Conservation (phyloP, 1,140 invertebrate genomes). For the Eriocheir sinensis region DNA sequence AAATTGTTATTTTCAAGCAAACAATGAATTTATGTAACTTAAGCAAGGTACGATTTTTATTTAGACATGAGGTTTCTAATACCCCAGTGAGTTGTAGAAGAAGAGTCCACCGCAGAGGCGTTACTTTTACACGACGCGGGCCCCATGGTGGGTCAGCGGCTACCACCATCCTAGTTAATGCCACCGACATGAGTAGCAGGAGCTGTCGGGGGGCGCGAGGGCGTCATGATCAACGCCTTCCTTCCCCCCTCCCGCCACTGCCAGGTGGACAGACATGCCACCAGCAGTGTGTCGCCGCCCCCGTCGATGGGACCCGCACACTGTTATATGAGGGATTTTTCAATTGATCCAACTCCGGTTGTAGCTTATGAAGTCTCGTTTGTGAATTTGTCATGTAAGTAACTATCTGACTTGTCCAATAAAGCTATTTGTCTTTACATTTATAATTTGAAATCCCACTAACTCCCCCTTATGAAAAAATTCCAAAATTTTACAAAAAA, state of each 20-base stretch:
- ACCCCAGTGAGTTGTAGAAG: constrained; percentile 78
- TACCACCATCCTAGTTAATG: constrained; percentile 63
- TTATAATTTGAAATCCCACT: constrained; percentile 61
- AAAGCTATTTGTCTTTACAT: constrained; percentile 81
- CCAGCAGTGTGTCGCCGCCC: constrained; percentile 57
- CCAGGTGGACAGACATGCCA: constrained; percentile 39
- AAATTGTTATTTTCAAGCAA: constrained; percentile 79
- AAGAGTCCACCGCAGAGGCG: constrained; percentile 75
- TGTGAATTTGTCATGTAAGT: constrained; percentile 80
- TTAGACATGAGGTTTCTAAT: constrained; percentile 78
- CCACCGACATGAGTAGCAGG: constrained; percentile 69
- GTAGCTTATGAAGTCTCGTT: constrained; percentile 80
- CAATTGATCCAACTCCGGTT: constrained; percentile 80
- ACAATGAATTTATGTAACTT: constrained; percentile 77
- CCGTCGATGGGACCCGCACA: constrained; percentile 73
- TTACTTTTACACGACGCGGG: constrained; percentile 75
- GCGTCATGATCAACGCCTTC: constrained; percentile 51
- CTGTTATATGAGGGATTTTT: constrained; percentile 79
- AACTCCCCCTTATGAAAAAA: background rate
- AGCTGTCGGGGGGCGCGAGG: constrained; percentile 67
- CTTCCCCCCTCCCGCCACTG: constrained; percentile 43
- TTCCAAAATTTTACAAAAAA: no score
- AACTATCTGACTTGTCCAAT: constrained; percentile 81
- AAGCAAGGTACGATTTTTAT: constrained; percentile 78
- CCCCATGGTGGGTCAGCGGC: constrained; percentile 65